These are phyloP conservation scores for Kryptopterus vitreolus DNA, from an alignment of 2,797 vertebrate species.

Conservation along the genomic window DNA sequence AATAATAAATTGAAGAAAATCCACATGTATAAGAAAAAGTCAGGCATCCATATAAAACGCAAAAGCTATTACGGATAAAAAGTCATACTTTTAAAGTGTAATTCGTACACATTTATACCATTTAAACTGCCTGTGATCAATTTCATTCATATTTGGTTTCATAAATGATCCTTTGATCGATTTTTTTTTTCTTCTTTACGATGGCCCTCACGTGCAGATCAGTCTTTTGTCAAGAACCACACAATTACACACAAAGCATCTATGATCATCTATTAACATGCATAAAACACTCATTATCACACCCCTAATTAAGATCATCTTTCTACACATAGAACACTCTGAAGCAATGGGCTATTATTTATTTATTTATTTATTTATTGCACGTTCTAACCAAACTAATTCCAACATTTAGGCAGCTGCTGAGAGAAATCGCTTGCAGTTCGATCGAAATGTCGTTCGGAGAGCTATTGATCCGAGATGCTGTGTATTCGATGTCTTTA, in stretches of 20 bases:
- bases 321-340: not conserved
- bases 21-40: too few relatives aligned
- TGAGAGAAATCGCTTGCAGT: constrained; percentile 6
- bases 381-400: constrained; percentile 2
- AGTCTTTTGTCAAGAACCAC: not conserved
- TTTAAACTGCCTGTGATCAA: too few relatives aligned
- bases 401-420: not conserved
- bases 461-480: constrained; percentile 30
- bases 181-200: too few relatives aligned
- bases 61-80: too few relatives aligned
- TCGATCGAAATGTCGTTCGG: constrained; percentile 25
- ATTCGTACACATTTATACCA: too few relatives aligned
- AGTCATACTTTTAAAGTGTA: too few relatives aligned
- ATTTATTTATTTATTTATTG: not conserved
- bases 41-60: too few relatives aligned
- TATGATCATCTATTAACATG: not conserved
- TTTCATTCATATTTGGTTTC: not conserved
- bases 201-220: not conserved
- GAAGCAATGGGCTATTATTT: not conserved
- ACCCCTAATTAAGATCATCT: not conserved
- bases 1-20: too few relatives aligned
- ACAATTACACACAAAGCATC: not conserved
- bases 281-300: not conserved
- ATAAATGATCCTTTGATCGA: not conserved
- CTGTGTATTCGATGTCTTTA: not conserved